A percentile compares a stretch with the other conserved stretches of the same genome.
phyloP scores from a whole-genome alignment of 2,888 invertebrate species.

The Drosophila hamatofila region DNA sequence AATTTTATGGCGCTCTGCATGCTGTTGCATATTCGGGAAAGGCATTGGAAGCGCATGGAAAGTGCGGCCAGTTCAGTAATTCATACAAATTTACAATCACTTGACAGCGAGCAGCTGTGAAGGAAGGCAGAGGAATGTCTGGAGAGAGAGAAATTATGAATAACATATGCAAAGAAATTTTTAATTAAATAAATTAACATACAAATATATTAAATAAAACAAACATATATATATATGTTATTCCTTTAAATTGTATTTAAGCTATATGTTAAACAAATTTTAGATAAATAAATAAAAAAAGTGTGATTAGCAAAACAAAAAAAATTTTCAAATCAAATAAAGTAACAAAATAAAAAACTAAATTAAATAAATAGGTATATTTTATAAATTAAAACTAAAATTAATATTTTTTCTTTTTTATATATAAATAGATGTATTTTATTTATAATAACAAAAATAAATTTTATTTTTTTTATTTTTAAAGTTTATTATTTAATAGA shows the following conservation, averaged over 20 bases:
- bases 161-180: background rate
- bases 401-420: no score
- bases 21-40: slow-evolving; percentile 46
- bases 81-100: slow-evolving; percentile 19
- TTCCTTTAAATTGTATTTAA: no score
- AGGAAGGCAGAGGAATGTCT: background rate
- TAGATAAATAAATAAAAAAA: no score
- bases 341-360: background rate
- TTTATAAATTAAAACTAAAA: no score
- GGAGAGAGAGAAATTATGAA: background rate
- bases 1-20: slow-evolving; percentile 38
- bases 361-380: no score
- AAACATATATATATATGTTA: no score
- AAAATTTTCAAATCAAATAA: background rate
- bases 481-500: no score
- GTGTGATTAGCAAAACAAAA: no score
- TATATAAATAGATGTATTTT: no score
- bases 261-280: no score
- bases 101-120: slow-evolving; percentile 27
- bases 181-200: background rate
- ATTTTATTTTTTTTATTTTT: no score
- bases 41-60: slow-evolving; percentile 29
- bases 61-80: background rate
- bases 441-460: no score
- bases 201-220: background rate